phyloP scores from a whole-genome alignment of 2,888 invertebrate species.

The Drosophila trichaetosa region DNA sequence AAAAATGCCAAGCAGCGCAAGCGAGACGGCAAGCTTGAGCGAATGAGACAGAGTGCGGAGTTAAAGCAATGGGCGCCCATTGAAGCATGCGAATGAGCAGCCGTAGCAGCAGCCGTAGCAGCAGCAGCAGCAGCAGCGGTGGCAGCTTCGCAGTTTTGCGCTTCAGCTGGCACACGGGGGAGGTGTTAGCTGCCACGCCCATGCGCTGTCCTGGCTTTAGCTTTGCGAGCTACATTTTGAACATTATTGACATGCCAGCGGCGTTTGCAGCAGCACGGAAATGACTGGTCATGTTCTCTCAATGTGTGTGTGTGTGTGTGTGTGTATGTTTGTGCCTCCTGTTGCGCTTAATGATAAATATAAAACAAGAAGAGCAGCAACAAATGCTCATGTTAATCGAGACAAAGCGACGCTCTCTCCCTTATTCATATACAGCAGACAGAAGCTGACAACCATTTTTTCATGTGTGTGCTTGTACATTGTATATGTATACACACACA shows the following conservation, averaged over 20 bases:
- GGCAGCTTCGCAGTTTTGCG: slow-evolving; percentile 51
- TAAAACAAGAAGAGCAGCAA: slow-evolving; percentile 29
- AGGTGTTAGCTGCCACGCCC: slow-evolving; percentile 39
- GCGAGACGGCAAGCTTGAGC: neutral
- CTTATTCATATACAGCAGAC: slow-evolving; percentile 27
- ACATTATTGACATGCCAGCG: slow-evolving; percentile 79
- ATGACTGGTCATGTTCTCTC: slow-evolving; percentile 43
- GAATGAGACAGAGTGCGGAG: slow-evolving; percentile 1
- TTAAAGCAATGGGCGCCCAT: slow-evolving; percentile 51
- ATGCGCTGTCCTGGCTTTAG: slow-evolving; percentile 36
- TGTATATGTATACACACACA: neutral
- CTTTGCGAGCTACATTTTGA: slow-evolving; percentile 70
- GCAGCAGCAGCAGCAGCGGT: slow-evolving; percentile 27
- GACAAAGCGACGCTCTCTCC: slow-evolving; percentile 65
- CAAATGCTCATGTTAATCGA: slow-evolving; percentile 77
- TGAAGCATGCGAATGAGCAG: slow-evolving; percentile 74
- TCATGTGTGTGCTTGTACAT: neutral
- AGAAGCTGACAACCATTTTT: neutral
- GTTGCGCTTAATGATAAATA: slow-evolving; percentile 75
- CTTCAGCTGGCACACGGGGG: slow-evolving; percentile 66
- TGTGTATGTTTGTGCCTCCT: slow-evolving; percentile 47
- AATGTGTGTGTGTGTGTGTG: slow-evolving; percentile 8
- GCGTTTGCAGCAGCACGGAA: slow-evolving; percentile 69
- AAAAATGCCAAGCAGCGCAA: slow-evolving; percentile 15
- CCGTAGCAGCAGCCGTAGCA: slow-evolving; percentile 29